Evolutionary conservation across 1,140 invertebrate genomes (phyloP).

Genomic region (Tetraneura akinire): DNA sequence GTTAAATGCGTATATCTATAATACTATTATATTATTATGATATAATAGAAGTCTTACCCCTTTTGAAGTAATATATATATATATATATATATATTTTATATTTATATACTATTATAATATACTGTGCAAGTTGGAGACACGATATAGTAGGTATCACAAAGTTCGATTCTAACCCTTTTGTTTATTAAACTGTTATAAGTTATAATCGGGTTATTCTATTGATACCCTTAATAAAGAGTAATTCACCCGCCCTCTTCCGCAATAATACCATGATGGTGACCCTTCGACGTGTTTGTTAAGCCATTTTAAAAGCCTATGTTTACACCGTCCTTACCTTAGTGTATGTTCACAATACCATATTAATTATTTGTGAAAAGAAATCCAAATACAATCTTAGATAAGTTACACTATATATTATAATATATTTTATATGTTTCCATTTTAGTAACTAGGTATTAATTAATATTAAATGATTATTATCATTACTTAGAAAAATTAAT

Average conservation of each 20-base stretch:
- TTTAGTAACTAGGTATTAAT: too few relatives aligned
- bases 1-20: too few relatives aligned
- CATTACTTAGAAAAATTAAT: too few relatives aligned
- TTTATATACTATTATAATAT: too few relatives aligned
- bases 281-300: conserved; percentile 11
- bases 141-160: conserved; percentile 15
- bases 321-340: conserved; percentile 2
- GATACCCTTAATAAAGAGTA: conserved; percentile 8
- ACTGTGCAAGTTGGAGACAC: not conserved
- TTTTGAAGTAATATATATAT: not conserved
- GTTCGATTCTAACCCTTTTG: conserved; percentile 37
- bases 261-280: conserved; percentile 1
- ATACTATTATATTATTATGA: too few relatives aligned
- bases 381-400: not conserved
- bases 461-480: too few relatives aligned
- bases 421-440: too few relatives aligned
- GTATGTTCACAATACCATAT: not conserved
- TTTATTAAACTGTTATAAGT: conserved; percentile 42
- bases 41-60: not conserved
- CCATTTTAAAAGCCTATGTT: conserved; percentile 4
- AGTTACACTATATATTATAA: not conserved
- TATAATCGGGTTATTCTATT: conserved; percentile 47
- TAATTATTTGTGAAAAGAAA: not conserved
- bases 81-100: too few relatives aligned
- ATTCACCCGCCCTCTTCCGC: not conserved